A percentile compares a stretch with the other conserved stretches of the same genome.
Conservation (phyloP, 2,113 vertebrate species). For the Nibea coibor region DNA sequence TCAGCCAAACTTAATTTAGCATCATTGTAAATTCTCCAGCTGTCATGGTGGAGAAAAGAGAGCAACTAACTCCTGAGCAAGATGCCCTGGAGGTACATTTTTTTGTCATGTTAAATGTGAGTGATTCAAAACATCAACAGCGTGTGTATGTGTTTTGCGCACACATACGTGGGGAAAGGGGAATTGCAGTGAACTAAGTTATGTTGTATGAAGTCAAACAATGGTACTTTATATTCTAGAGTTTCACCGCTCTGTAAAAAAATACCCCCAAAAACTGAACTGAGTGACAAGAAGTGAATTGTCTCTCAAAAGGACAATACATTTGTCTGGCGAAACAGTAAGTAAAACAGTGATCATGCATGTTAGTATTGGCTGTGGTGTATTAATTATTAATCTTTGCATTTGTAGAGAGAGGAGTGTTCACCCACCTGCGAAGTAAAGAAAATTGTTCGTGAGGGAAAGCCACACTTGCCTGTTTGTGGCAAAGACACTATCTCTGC, state of each 20-base stretch:
- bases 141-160: not conserved
- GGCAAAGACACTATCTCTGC: slow-evolving; percentile 27
- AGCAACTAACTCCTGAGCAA: slow-evolving; percentile 13
- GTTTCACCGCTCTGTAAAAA: no score
- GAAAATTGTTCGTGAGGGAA: slow-evolving; percentile 33
- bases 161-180: no score
- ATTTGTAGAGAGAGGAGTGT: slow-evolving; percentile 49
- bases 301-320: not conserved
- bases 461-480: slow-evolving; percentile 66
- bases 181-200: not conserved
- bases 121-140: not conserved
- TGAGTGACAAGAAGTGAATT: no score
- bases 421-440: slow-evolving; percentile 54
- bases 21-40: no score
- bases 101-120: not conserved
- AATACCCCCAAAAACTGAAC: no score
- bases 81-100: slow-evolving; percentile 26
- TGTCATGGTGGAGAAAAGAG: slow-evolving; percentile 34
- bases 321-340: not conserved
- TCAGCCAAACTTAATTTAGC: no score
- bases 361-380: not conserved
- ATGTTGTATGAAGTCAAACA: not conserved
- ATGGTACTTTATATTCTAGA: not conserved
- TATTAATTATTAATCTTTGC: not conserved
- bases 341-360: not conserved